These are phyloP conservation scores for Chelonus formosanus DNA, from an alignment of 2,888 invertebrate species.

Conservation along the genomic window DNA sequence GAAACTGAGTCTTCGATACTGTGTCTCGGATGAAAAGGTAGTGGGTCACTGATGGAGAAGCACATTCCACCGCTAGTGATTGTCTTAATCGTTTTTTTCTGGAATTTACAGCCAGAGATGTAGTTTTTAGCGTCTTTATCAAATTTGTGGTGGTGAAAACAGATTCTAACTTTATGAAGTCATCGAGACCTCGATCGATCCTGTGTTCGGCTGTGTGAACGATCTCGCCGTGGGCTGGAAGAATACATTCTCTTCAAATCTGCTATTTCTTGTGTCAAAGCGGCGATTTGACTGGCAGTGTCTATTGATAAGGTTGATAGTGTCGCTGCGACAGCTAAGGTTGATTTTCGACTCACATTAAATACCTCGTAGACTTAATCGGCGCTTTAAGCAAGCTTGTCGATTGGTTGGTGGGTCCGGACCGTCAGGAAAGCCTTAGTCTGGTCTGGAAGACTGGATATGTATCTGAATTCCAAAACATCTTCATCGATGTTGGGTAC, in stretches of 20 bases:
- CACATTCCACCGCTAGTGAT: too few relatives aligned
- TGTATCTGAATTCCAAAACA: conserved; percentile 12
- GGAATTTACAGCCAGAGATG: conserved; percentile 25
- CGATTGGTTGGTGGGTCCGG: not conserved
- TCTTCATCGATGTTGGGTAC: conserved; percentile 32
- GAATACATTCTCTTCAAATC: not conserved
- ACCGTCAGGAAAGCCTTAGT: conserved; percentile 33
- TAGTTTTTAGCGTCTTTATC: conserved; percentile 28
- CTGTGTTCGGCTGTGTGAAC: not conserved
- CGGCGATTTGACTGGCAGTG: conserved; percentile 3
- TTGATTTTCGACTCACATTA: not conserved
- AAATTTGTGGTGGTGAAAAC: conserved; percentile 32
- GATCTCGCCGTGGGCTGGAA: not conserved
- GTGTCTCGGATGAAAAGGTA: too few relatives aligned
- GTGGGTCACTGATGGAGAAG: too few relatives aligned
- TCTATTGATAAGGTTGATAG: not conserved
- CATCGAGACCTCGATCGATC: conserved; percentile 7
- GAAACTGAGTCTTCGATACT: too few relatives aligned
- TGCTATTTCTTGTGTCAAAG: not conserved
- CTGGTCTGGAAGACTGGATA: not conserved
- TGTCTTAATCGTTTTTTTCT: conserved; percentile 17
- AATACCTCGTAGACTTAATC: conserved; percentile 4
- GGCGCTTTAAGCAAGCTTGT: not conserved
- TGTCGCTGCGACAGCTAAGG: not conserved
- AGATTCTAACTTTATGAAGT: conserved; percentile 14